Percentiles rank a stretch among this genome's conserved stretches.
Conservation (phyloP, 2,797 vertebrate genomes). For the Lagocephalus sceleratus region DNA sequence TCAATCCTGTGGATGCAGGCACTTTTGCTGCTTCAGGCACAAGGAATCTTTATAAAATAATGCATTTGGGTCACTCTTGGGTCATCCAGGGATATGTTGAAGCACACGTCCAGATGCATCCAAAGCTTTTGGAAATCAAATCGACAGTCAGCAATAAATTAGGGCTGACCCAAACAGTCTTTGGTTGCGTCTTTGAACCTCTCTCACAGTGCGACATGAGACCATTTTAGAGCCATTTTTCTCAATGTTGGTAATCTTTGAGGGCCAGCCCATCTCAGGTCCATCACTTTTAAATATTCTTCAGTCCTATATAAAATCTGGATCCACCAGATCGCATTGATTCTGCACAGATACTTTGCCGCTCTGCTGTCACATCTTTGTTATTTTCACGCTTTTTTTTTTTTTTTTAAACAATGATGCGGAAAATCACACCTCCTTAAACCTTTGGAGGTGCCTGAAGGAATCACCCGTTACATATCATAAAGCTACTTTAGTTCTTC, state of each 20-base stretch:
- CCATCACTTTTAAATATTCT: too few relatives aligned
- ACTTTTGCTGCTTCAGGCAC: neutral
- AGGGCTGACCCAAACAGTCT: too few relatives aligned
- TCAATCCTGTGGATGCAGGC: neutral
- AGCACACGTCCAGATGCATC: too few relatives aligned
- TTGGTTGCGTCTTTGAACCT: too few relatives aligned
- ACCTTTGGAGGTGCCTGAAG: conserved; percentile 17
- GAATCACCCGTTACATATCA: conserved; percentile 15
- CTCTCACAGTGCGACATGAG: too few relatives aligned
- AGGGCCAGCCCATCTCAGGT: too few relatives aligned
- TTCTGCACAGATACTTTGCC: conserved; percentile 3
- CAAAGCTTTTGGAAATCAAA: too few relatives aligned
- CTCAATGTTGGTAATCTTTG: too few relatives aligned
- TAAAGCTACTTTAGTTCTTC: conserved; percentile 14
- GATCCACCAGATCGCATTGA: conserved; percentile 47
- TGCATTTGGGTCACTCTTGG: too few relatives aligned
- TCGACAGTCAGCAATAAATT: too few relatives aligned
- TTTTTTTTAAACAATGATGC: conserved; percentile 23
- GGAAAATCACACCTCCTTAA: conserved; percentile 33
- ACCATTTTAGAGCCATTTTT: too few relatives aligned
- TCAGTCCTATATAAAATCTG: conserved; percentile 43
- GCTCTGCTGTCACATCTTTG: neutral
- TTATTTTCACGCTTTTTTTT: conserved; percentile 2
- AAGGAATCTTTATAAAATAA: neutral
- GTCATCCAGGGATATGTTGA: too few relatives aligned